phyloP scores from a whole-genome alignment of 2,888 invertebrate genomes.

The Amorpha juglandis region DNA sequence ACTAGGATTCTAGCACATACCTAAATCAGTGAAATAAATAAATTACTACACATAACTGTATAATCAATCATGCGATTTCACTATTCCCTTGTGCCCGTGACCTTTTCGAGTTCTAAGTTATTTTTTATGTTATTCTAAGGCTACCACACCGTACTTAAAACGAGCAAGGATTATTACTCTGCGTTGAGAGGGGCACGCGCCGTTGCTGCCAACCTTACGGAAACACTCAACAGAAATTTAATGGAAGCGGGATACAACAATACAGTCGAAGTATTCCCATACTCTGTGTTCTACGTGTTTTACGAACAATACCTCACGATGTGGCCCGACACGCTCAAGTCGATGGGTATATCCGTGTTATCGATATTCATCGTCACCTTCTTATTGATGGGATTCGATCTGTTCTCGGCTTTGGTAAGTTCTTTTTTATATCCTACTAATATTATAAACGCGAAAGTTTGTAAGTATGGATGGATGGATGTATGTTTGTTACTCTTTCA shows the following conservation, averaged over 20 bases:
- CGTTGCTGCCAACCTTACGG: constrained; percentile 92
- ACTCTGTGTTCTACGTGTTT: constrained; percentile 98
- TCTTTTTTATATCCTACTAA: not conserved
- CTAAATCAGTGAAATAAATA: too few species aligned
- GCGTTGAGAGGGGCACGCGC: constrained; percentile 92
- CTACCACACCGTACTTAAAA: constrained; percentile 96
- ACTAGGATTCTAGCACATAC: too few species aligned
- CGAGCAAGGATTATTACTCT: constrained; percentile 94
- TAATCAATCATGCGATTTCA: too few species aligned
- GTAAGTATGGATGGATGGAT: too few species aligned
- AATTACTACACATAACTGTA: too few species aligned
- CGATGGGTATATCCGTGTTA: constrained; percentile 93
- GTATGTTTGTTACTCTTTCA: too few species aligned
- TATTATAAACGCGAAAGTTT: too few species aligned
- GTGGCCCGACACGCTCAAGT: constrained; percentile 95
- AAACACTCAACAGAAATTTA: constrained; percentile 87
- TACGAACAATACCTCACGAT: constrained; percentile 99
- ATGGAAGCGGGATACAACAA: constrained; percentile 68
- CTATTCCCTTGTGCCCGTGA: too few species aligned
- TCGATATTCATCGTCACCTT: constrained; percentile 98
- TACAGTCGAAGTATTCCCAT: constrained; percentile 90
- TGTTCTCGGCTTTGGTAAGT: constrained; percentile 91
- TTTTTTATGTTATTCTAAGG: constrained; percentile 31
- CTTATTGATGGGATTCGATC: constrained; percentile 95
- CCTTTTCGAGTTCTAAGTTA: too few species aligned